Evolutionary conservation across 2,888 invertebrate species (phyloP).

Genomic region (Morinoia aosen): DNA sequence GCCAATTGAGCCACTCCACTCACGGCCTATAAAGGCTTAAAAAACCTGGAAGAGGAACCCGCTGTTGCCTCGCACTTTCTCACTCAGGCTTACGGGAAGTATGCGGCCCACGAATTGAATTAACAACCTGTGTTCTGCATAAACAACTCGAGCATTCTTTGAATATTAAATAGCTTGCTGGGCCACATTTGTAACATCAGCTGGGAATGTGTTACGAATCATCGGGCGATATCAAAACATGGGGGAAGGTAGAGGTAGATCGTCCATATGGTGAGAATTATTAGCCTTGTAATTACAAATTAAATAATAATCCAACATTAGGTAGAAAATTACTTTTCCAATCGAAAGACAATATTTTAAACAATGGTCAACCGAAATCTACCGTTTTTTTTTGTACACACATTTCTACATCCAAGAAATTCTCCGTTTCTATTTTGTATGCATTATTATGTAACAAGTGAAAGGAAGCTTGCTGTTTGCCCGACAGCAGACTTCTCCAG

Average conservation of each 20-base stretch:
- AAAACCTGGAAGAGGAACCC: background rate
- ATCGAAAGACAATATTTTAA: background rate
- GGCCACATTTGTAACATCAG: background rate
- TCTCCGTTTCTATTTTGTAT: background rate
- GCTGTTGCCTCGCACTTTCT: background rate
- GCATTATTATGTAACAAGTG: background rate
- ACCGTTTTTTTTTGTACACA: background rate
- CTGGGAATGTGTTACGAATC: background rate
- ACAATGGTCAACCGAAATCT: background rate
- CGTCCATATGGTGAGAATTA: background rate
- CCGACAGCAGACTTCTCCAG: background rate
- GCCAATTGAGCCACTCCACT: background rate
- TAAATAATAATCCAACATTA: background rate
- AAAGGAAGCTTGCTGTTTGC: background rate
- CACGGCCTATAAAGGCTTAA: background rate
- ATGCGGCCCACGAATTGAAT: constrained; percentile 41
- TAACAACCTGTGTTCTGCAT: background rate
- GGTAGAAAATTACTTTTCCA: background rate
- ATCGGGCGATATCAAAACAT: background rate
- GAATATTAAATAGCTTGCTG: background rate
- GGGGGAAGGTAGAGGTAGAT: background rate
- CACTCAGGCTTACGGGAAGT: background rate
- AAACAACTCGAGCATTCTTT: constrained; percentile 9
- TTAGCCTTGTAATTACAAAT: background rate
- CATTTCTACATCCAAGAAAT: background rate